Evolutionary conservation across 2,113 vertebrate genomes (phyloP).

Genomic region (Neotoma lepida): DNA sequence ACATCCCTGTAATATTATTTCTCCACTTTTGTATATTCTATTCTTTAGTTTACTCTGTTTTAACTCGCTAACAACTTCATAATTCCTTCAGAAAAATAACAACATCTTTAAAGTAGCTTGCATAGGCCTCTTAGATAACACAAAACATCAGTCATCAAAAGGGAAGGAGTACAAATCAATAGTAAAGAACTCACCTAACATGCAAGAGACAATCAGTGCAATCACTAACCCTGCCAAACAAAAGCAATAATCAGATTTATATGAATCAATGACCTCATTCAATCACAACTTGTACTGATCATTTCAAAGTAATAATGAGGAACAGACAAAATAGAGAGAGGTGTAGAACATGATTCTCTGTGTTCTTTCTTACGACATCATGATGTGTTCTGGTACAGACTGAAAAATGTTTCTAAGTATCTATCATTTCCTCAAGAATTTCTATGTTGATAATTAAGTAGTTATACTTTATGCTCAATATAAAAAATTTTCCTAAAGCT

Average conservation of each 20-base stretch:
- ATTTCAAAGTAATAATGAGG: neutral
- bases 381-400: neutral
- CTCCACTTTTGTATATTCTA: neutral
- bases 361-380: neutral
- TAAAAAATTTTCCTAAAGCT: neutral
- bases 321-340: neutral
- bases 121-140: neutral
- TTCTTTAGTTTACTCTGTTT: neutral
- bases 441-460: neutral
- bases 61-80: neutral
- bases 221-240: too few relatives aligned
- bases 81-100: neutral
- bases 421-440: neutral
- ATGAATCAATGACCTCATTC: neutral
- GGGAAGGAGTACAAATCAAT: neutral
- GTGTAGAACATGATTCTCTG: neutral
- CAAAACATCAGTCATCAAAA: neutral
- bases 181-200: neutral
- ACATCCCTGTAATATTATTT: neutral
- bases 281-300: neutral
- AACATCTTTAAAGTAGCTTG: neutral
- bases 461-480: neutral
- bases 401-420: neutral
- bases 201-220: too few relatives aligned
- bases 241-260: neutral